Percentiles rank a stretch among this genome's conserved stretches.
Evolutionary conservation across 2,113 vertebrate species (phyloP).

Genomic region (Rhodinocichla rosea): DNA sequence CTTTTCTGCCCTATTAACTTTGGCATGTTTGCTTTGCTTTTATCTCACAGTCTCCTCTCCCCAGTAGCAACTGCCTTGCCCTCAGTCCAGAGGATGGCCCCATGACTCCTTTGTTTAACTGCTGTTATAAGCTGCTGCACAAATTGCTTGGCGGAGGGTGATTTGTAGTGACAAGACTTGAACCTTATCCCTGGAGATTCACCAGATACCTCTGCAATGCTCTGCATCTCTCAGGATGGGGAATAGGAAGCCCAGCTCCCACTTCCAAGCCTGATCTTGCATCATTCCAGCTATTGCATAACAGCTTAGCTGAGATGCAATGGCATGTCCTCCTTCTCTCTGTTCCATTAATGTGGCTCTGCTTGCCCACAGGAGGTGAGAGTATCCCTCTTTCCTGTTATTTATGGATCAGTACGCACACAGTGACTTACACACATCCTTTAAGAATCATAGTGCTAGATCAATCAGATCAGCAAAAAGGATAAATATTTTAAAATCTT

Average conservation of each 20-base stretch:
- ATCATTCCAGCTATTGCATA: slow-evolving; percentile 52
- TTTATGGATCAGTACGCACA: not conserved
- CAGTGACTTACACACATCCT: not conserved
- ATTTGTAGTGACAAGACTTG: slow-evolving; percentile 76
- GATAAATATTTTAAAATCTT: not conserved
- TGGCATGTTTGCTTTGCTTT: slow-evolving; percentile 70
- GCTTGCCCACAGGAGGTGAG: not conserved
- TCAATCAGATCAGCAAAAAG: not conserved
- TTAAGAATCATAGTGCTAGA: not conserved
- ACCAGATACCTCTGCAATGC: slow-evolving; percentile 71
- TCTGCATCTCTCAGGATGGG: slow-evolving; percentile 34
- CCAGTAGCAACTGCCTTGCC: slow-evolving; percentile 64
- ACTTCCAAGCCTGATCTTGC: slow-evolving; percentile 46
- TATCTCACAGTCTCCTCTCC: slow-evolving; percentile 58
- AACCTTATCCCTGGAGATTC: slow-evolving; percentile 68
- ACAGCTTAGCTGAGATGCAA: not conserved
- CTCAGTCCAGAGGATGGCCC: slow-evolving; percentile 56
- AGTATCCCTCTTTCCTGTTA: not conserved
- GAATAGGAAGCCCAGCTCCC: slow-evolving; percentile 52
- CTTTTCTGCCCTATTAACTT: slow-evolving; percentile 66
- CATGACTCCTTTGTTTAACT: slow-evolving; percentile 69
- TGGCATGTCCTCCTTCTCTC: not conserved
- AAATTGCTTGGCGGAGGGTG: slow-evolving; percentile 70
- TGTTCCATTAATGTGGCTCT: not conserved
- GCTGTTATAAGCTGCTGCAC: slow-evolving; percentile 70